phyloP scores from a whole-genome alignment of 2,797 vertebrate species.

The Streptopelia turtur region DNA sequence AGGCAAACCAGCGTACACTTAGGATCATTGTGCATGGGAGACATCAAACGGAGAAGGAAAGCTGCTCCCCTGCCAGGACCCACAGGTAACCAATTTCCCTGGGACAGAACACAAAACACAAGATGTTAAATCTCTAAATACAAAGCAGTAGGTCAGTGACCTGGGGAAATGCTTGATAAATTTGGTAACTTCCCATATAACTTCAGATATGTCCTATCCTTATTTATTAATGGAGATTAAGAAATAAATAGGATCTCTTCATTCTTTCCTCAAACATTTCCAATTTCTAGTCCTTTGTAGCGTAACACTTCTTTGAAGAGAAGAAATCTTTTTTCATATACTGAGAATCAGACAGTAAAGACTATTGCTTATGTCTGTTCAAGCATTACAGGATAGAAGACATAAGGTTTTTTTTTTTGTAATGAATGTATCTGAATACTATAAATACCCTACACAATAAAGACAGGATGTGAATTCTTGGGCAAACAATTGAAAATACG shows the following conservation, averaged over 20 bases:
- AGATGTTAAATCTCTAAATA: constrained; percentile 40
- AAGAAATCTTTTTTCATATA: not conserved
- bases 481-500: not conserved
- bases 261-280: not conserved
- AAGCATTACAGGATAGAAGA: not conserved
- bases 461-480: not conserved
- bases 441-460: not conserved
- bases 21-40: constrained; percentile 94
- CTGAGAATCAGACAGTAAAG: not conserved
- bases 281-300: constrained; percentile 4
- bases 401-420: not conserved
- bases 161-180: constrained; percentile 28
- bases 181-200: not conserved
- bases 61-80: constrained; percentile 91
- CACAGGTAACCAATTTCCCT: constrained; percentile 83
- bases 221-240: constrained; percentile 5
- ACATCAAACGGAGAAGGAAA: constrained; percentile 97
- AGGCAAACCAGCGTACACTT: constrained; percentile 98
- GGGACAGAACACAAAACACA: not conserved
- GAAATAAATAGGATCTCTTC: not conserved
- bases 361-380: not conserved
- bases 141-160: constrained; percentile 40
- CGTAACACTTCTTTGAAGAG: not conserved
- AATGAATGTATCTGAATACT: not conserved
- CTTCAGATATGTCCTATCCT: not conserved